phyloP scores from a whole-genome alignment of 2,113 vertebrate genomes.

The Propithecus coquereli region DNA sequence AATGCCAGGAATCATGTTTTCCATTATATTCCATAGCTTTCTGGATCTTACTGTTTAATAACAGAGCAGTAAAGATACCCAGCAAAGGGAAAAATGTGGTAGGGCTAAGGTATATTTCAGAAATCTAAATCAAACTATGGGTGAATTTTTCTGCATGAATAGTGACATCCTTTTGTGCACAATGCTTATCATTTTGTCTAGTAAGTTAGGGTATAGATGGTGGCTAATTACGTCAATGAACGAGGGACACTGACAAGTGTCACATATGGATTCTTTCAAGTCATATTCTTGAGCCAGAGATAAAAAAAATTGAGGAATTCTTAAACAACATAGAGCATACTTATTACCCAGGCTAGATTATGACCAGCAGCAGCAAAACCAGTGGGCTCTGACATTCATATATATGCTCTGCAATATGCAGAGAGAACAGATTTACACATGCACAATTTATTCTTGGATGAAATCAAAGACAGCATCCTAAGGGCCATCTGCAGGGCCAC shows the following conservation, averaged over 20 bases:
- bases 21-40: not conserved
- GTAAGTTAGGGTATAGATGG: not conserved
- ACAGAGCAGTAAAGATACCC: not conserved
- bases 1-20: not conserved
- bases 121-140: not conserved
- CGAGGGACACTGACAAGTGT: not conserved
- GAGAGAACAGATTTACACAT: not conserved
- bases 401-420: not conserved
- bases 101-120: not conserved
- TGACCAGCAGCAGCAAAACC: not conserved
- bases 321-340: not conserved
- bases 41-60: not conserved
- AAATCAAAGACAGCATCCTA: not conserved
- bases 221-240: not conserved
- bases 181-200: not conserved
- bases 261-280: not conserved
- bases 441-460: conserved; percentile 8
- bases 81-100: not conserved
- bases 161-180: not conserved
- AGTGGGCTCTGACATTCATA: not conserved
- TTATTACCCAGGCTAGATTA: not conserved
- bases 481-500: not conserved
- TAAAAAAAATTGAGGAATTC: not conserved
- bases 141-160: not conserved
- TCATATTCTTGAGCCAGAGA: not conserved